Evolutionary conservation across 1,140 invertebrate species (phyloP), one percentile per base, ranked within the genome.

Genomic region (Drosophila chauvacae): DNA sequence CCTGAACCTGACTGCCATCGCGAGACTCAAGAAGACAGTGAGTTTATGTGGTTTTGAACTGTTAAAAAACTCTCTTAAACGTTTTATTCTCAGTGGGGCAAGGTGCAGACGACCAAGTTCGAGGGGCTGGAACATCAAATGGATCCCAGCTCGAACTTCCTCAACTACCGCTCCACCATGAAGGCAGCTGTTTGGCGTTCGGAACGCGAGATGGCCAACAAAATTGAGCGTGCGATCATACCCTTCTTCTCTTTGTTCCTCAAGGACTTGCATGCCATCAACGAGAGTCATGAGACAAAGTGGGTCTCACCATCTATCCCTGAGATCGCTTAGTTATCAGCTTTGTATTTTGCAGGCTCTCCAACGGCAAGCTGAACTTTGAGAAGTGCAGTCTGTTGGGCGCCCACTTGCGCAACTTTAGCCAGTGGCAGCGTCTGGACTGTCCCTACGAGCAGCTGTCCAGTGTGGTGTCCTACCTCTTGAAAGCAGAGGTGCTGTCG

Each of bases 21-120:
- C 96, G 14, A 95, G 98, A 68, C 94, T 99, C 50, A 98, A 98
- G 93, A 98, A 98, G 94, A 99, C 97, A 55, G 98, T 98, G 94
- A 96, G 95, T 42, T n/a, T 1, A 1, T 7, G 6, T 7, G 11
- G 18, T 4, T 28, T 20, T 20, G 4, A 4, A 28, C 1, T 16
- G 1, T 14, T 20, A 0, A 1, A 20, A 20, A 16, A 4, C 18
- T 41, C 13, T 6, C 30, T 33, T 16, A 23, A 4, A 20, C 3
- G 2, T 10, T 35, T 3, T 4, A 9, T 60, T 3, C 26, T 0
- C 2, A 97, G 97, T 98, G 97, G 97, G 94, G 94, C 41, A 97
- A 97, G 93, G 96, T 98, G 18, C 96, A 97, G 88, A 96, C 94
- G 58, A 95, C 95, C 41, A 97, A 98, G 92, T 96, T 98, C 88